A percentile compares a stretch with the other conserved stretches of the same genome.
phyloP scores from a whole-genome alignment of 2,888 invertebrate genomes.

The Agapostemon virescens region DNA sequence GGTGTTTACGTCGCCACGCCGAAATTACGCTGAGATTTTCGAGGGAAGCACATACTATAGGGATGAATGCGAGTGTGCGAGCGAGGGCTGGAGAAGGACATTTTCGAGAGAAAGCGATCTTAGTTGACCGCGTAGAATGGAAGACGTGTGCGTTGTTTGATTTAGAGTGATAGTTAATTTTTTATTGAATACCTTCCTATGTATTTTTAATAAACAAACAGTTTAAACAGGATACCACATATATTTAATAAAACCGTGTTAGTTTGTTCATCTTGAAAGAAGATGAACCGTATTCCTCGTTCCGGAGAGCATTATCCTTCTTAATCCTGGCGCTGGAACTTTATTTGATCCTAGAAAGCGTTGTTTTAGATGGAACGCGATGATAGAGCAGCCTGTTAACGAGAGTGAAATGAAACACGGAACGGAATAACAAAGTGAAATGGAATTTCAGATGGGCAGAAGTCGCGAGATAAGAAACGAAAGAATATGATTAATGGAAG shows the following conservation, averaged over 20 bases:
- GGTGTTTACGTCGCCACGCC: no score
- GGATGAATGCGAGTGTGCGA: no score
- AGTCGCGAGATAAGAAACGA: constrained; percentile 6
- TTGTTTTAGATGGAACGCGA: constrained; percentile 13
- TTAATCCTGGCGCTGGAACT: neutral
- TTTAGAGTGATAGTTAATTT: no score
- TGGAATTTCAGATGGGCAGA: neutral
- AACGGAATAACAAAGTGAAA: constrained; percentile 4
- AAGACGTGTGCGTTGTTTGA: no score
- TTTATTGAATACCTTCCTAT: no score
- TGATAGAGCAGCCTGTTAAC: constrained; percentile 6
- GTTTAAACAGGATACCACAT: no score
- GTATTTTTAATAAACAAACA: no score
- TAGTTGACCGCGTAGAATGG: no score
- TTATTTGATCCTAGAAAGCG: constrained; percentile 16
- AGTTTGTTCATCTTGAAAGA: neutral
- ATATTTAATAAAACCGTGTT: neutral
- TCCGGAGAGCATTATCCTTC: neutral
- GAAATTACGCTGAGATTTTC: no score
- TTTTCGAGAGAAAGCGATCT: no score
- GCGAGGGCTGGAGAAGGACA: no score
- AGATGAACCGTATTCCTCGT: neutral
- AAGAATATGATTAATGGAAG: neutral
- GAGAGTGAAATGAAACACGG: constrained; percentile 16
- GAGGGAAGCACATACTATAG: no score